Base-by-base conservation (phyloP, 2,888 invertebrate species). In the Melinaea menophilus region DNA sequence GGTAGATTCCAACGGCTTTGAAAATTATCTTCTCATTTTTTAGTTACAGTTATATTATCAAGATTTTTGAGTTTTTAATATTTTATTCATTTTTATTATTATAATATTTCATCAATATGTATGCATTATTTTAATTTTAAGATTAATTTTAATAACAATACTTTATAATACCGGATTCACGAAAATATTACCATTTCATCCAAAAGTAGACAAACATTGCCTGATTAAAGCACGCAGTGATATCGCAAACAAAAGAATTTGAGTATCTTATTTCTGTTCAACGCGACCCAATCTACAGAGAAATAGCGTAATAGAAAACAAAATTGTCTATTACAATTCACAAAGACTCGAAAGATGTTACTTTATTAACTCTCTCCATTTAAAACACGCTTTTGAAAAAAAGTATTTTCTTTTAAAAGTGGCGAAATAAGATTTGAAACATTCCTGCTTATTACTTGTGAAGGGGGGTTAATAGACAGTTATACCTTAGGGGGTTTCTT, bases 351-450 rank as follows among this genome's bases (percentile, higher is more conserved):
- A 35, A 41, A 45, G 58, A 54, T 59, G 65, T 69, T 68, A 69
- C 69, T 69, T 74, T 73, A 76, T 78, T 75, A 75, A 67, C 69
- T 67, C 67, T 70, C 69, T 72, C 67, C 71, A 71, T 76, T 72
- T 73, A 78, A 73, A 71, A 70, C 68, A 66, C 68, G 66, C 72
- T 71, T 66, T 71, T 12, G 46, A 22, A 58, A 64, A 41, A 72
- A 73, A 69, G 71, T 75, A 70, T 77, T 76, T 74, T 72, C 69
- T 72, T 76, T 76, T 71, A 66, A 61, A 69, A 65, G 61, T 70
- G 72, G 69, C 70, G 66, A 73, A 75, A 75, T 68, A 74, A 72
- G 69, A 74, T 78, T 78, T 73, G 74, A 78, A 79, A 75, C 73
- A 75, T 75, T 75, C 72, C 66, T 68, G 56, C 69, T 69, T 71